phyloP scores from a whole-genome alignment of 2,113 vertebrate genomes.

The Pelecanus crispus region DNA sequence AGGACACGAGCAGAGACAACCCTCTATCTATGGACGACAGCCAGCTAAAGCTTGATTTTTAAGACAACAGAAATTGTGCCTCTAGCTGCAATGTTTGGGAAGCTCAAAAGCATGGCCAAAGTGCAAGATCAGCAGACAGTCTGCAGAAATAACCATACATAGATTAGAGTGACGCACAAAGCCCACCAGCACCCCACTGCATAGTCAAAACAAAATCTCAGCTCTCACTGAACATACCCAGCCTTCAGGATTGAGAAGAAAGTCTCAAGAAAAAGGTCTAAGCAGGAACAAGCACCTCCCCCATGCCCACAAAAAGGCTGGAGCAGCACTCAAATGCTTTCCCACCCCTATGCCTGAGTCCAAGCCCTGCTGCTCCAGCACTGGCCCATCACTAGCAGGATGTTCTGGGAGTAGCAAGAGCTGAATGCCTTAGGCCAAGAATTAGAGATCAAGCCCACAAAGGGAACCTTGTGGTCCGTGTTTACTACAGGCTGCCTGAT shows the following conservation, averaged over 20 bases:
- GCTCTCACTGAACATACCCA: neutral
- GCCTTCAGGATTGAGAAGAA: neutral
- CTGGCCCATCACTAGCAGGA: neutral
- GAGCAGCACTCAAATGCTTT: neutral
- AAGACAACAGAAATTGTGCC: neutral
- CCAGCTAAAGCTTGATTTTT: neutral
- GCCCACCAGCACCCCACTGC: neutral
- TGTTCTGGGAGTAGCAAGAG: neutral
- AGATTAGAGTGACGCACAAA: neutral
- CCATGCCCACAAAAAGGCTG: neutral
- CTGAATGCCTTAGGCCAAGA: neutral
- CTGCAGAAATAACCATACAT: neutral
- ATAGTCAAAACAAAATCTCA: neutral
- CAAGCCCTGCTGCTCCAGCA: neutral
- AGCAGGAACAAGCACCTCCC: neutral
- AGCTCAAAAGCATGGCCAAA: neutral
- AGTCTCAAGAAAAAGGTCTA: neutral
- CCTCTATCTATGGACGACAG: neutral
- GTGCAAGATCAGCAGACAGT: neutral
- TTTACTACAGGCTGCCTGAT: neutral
- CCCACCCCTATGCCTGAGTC: neutral
- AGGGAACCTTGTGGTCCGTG: neutral
- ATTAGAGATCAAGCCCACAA: neutral
- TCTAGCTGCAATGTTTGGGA: neutral
- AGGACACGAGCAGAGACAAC: neutral